Evolutionary conservation across 2,113 vertebrate genomes (phyloP).

Genomic region (Oryzias curvinotus): DNA sequence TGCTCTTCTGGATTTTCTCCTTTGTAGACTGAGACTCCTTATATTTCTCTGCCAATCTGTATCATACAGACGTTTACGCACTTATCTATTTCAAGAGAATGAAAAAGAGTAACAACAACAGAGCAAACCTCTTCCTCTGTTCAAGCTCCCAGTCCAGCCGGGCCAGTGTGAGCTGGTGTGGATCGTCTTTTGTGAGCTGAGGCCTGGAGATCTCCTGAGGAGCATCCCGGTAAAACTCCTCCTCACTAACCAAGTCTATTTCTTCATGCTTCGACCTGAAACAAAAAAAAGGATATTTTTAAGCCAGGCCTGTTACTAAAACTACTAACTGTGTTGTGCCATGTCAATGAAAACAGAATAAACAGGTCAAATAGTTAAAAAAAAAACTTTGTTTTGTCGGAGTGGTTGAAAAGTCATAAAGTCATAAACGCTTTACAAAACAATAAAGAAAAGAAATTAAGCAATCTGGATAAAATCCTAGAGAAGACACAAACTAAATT

Average conservation of each 20-base stretch:
- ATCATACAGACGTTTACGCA: not conserved
- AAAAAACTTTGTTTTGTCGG: too few relatives aligned
- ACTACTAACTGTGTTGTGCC: too few relatives aligned
- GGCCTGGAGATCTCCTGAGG: constrained; percentile 88
- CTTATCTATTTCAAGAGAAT: not conserved
- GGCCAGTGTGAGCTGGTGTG: constrained; percentile 94
- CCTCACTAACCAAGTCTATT: constrained; percentile 90
- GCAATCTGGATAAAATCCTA: too few relatives aligned
- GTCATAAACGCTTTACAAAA: too few relatives aligned
- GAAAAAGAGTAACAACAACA: not conserved
- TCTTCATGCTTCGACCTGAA: constrained; percentile 95
- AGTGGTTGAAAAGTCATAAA: too few relatives aligned
- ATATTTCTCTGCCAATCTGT: constrained; percentile 93
- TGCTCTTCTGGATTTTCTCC: constrained; percentile 96
- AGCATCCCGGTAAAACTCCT: constrained; percentile 91
- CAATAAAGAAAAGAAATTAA: too few relatives aligned
- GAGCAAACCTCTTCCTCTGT: constrained; percentile 90
- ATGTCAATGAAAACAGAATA: too few relatives aligned
- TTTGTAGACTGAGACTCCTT: constrained; percentile 87
- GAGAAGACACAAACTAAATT: too few relatives aligned
- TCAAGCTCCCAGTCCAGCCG: constrained; percentile 99
- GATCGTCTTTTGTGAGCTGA: constrained; percentile 83
- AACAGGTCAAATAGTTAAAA: too few relatives aligned
- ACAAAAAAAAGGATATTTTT: too few relatives aligned
- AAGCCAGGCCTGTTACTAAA: too few relatives aligned